phyloP scores from a whole-genome alignment of 2,113 vertebrate species.

The Ceyx melanurus region DNA sequence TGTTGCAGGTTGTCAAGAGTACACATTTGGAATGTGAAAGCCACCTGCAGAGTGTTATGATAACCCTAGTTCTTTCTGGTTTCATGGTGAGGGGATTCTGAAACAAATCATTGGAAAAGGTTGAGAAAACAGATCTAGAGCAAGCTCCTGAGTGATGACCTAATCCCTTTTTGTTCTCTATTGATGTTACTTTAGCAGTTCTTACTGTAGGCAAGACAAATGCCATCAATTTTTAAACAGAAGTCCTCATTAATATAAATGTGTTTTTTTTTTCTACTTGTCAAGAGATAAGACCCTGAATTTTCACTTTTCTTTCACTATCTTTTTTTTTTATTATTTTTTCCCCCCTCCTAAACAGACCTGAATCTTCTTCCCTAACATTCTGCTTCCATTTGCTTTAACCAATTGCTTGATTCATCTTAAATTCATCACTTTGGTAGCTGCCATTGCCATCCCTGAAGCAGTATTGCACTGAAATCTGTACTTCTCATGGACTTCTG shows the following conservation, averaged over 20 bases:
- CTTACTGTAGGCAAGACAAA: conserved; percentile 17
- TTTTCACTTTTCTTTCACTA: not conserved
- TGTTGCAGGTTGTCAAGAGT: not conserved
- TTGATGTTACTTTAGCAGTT: not conserved
- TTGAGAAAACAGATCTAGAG: not conserved
- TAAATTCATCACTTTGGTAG: not conserved
- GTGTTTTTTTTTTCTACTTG: not conserved
- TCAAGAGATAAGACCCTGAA: not conserved
- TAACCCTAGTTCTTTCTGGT: not conserved
- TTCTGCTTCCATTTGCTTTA: not conserved
- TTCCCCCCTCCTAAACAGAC: not conserved
- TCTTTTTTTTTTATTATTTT: not conserved
- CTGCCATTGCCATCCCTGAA: not conserved
- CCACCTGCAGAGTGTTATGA: not conserved
- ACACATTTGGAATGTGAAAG: not conserved
- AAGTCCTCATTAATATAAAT: conserved; percentile 37
- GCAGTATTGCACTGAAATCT: not conserved
- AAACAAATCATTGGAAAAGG: not conserved
- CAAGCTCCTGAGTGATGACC: not conserved
- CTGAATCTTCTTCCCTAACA: not conserved
- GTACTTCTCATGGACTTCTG: not conserved
- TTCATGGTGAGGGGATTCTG: not conserved
- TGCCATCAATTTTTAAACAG: conserved; percentile 35
- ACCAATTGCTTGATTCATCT: not conserved
- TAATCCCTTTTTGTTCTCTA: conserved; percentile 22